Evolutionary conservation across 1,140 invertebrate species (phyloP).

Genomic region (Drosophila sulfurigaster): DNA sequence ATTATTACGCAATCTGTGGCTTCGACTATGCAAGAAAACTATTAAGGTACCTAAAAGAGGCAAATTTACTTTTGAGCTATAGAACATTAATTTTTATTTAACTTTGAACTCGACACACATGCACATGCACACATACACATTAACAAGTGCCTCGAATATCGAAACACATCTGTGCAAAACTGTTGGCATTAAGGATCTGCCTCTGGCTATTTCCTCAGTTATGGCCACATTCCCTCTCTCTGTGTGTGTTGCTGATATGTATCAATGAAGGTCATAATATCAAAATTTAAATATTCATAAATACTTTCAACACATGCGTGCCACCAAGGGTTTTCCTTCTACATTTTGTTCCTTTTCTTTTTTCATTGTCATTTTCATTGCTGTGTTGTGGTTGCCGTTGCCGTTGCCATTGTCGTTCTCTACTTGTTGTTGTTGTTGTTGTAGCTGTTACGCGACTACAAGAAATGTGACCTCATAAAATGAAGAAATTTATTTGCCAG

Average conservation of each 20-base stretch:
- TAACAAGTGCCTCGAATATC: too few relatives aligned
- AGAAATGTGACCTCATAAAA: slow-evolving; percentile 36
- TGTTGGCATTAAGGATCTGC: too few relatives aligned
- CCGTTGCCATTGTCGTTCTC: slow-evolving; percentile 4
- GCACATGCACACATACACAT: too few relatives aligned
- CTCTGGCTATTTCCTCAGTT: not conserved
- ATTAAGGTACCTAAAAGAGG: too few relatives aligned
- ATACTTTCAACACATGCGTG: slow-evolving; percentile 56
- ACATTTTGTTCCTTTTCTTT: too few relatives aligned
- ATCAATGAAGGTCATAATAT: slow-evolving; percentile 52
- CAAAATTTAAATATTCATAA: slow-evolving; percentile 60
- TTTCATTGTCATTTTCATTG: slow-evolving; percentile 8
- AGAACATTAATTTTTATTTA: slow-evolving; percentile 31
- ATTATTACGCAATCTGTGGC: too few relatives aligned
- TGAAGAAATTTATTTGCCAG: slow-evolving; percentile 42
- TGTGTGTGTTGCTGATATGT: slow-evolving; percentile 17
- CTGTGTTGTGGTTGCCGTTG: slow-evolving; percentile 3
- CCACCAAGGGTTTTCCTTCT: not conserved
- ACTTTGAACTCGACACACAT: not conserved
- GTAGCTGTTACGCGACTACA: slow-evolving; percentile 3
- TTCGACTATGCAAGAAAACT: too few relatives aligned
- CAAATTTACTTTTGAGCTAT: too few relatives aligned
- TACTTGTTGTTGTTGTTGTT: slow-evolving; percentile 2
- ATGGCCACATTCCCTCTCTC: too few relatives aligned
- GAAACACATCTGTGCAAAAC: too few relatives aligned